Evolutionary conservation across 2,797 vertebrate species (phyloP).

Genomic region (Etheostoma perlongum): DNA sequence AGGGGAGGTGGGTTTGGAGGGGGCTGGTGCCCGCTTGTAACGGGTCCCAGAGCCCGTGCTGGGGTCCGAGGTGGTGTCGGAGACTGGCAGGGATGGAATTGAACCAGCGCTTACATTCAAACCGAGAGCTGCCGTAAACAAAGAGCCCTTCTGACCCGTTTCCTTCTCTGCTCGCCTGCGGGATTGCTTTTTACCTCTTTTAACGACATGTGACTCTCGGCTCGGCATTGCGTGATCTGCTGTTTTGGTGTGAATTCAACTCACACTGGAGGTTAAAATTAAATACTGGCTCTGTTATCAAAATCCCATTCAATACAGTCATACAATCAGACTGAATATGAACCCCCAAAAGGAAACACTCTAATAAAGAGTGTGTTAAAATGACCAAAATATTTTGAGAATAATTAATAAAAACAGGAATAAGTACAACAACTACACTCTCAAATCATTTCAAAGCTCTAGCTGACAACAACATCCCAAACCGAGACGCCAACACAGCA

Average conservation of each 20-base stretch:
- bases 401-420: neutral
- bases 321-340: neutral
- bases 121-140: constrained; percentile 88
- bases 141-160: constrained; percentile 86
- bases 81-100: constrained; percentile 48
- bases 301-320: neutral
- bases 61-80: constrained; percentile 35
- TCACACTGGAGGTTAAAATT: constrained; percentile 20
- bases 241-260: constrained; percentile 1
- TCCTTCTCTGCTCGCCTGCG: constrained; percentile 86
- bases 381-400: neutral
- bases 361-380: neutral
- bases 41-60: constrained; percentile 7
- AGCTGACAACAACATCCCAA: constrained; percentile 60
- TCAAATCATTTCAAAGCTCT: constrained; percentile 23
- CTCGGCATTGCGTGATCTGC: constrained; percentile 88
- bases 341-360: neutral
- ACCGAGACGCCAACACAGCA: constrained; percentile 22
- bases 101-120: constrained; percentile 80
- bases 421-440: constrained; percentile 10
- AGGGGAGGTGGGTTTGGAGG: constrained; percentile 88
- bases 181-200: constrained; percentile 81
- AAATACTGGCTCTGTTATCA: neutral
- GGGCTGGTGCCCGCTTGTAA: constrained; percentile 29
- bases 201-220: constrained; percentile 86